Evolutionary conservation across 2,113 vertebrate genomes (phyloP).

Genomic region (Xenopus laevis): DNA sequence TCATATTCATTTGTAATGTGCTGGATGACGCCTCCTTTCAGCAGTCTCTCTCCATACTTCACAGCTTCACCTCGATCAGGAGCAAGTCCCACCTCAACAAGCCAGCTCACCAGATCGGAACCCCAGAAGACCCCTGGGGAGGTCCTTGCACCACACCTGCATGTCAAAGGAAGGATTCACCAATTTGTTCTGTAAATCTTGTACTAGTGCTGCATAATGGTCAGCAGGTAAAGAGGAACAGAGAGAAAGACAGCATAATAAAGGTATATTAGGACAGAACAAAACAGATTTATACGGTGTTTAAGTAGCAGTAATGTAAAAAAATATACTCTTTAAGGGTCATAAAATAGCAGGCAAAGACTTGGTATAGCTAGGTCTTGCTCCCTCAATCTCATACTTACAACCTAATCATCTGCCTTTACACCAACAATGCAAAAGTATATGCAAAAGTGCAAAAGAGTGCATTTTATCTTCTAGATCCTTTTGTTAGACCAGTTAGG

Average conservation of each 20-base stretch:
- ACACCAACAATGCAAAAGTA: no score
- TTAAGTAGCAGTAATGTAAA: slow-evolving; percentile 34
- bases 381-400: no score
- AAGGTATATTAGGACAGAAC: slow-evolving; percentile 52
- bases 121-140: slow-evolving; percentile 81
- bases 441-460: no score
- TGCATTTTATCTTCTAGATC: no score
- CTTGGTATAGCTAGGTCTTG: no score
- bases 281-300: slow-evolving; percentile 39
- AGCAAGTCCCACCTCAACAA: slow-evolving; percentile 84
- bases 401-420: no score
- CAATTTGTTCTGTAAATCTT: slow-evolving; percentile 74
- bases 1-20: slow-evolving; percentile 77
- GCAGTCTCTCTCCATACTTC: slow-evolving; percentile 77
- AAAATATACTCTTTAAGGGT: no score
- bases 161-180: slow-evolving; percentile 76
- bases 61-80: slow-evolving; percentile 81
- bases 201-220: slow-evolving; percentile 74
- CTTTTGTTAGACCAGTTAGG: not conserved
- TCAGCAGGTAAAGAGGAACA: slow-evolving; percentile 57
- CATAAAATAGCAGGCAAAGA: no score
- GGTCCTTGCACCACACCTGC: slow-evolving; percentile 76
- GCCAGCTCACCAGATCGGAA: slow-evolving; percentile 90
- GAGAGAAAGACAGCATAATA: slow-evolving; percentile 60
- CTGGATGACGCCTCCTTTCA: slow-evolving; percentile 79